Evolutionary conservation across 2,113 vertebrate species (phyloP), one percentile per base, ranked within the genome.

Genomic region (Pygoscelis adeliae): DNA sequence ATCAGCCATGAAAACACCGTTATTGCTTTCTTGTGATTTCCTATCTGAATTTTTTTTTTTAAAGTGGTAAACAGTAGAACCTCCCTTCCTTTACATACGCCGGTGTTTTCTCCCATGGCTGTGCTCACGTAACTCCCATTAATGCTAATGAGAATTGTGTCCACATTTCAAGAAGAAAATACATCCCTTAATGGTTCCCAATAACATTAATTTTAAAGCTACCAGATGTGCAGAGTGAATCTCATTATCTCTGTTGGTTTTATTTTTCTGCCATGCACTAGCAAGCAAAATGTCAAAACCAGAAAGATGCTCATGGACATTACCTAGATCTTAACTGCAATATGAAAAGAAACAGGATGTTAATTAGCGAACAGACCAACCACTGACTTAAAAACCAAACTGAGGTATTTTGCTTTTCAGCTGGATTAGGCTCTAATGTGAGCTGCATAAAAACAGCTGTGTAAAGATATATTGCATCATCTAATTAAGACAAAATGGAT

Each of bases 181-280:
- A 62, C 13, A 90, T 21, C 20, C 44, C 10, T n/a, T 74, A 34
- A 38, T 61, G 20, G 38, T 83, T 96, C 83, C 62, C 21, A 89
- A 50, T 87, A 70, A 84, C 40, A 42, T 44, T 93, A 2, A 69
- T 92, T 95, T 94, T 71, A 80, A 94, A 96, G 90, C 91, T 55
- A 78, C 49, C 44, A 46, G 32, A 42, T 96, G 49, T 53, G 56
- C 61, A 69, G 13, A 13, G 38, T 29, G 73, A 61, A 20, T 80
- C 40, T 81, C 22, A 87, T 65, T 77, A 29, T 91, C 42, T 65
- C 58, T 53, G 36, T n/a, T 78, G 49, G 13, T 63, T 61, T 47
- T 65, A 6, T 87, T 83, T 63, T 95, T 91, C 36, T 93, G 25
- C 23, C 50, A 56, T 85, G 82, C 26, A 87, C 22, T 42, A 72